Base-by-base conservation (phyloP, 2,888 invertebrate genomes). In the Ametastegia equiseti region DNA sequence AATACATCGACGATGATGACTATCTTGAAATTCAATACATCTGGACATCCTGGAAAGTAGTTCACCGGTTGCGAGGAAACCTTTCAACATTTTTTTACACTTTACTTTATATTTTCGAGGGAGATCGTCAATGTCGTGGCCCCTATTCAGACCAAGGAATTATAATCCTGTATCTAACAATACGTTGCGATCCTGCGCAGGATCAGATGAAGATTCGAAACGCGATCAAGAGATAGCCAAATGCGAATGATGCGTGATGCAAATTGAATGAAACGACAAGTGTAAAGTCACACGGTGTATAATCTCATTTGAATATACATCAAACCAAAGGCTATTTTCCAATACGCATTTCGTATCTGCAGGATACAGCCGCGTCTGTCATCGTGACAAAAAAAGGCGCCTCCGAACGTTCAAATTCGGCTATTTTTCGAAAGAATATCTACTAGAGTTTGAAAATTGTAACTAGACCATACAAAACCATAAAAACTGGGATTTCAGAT, bases 251-350 rank as follows among this genome's bases (percentile, higher is more conserved):
- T 5, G 27, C 73, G 73, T 75, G 73, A 54, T 54, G 33, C 36
- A 54, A 75, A 54, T 75, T 75, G 73, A 75, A 75, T 75, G 54
- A 30, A 75, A 75, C 54, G 54, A 75, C 73, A 75, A 75, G 73
- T 75, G 73, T 75, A 75, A 75, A 75, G 54, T 75, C 73, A 75
- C 73, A 75, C 73, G 73, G 73, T 75, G 73, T 75, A 75, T 75
- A 50, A 54, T 71, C 36, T 71, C 71, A 71, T 71, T 71, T 71
- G 71, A 42, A 71, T 47, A 71, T 30, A n/a, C n/a, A n/a, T n/a
- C n/a, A 47, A 27, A 15, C 71, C 45, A 47, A 71, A 45, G 15
- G 27, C 9, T n/a, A 36, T 45, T 45, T 30, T 30, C 15, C 19
- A 27, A 71, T 27, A 47, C 23, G n/a, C n/a, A n/a, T n/a, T n/a